Conservation (phyloP, 2,113 vertebrate species). For the Pluvialis apricaria region DNA sequence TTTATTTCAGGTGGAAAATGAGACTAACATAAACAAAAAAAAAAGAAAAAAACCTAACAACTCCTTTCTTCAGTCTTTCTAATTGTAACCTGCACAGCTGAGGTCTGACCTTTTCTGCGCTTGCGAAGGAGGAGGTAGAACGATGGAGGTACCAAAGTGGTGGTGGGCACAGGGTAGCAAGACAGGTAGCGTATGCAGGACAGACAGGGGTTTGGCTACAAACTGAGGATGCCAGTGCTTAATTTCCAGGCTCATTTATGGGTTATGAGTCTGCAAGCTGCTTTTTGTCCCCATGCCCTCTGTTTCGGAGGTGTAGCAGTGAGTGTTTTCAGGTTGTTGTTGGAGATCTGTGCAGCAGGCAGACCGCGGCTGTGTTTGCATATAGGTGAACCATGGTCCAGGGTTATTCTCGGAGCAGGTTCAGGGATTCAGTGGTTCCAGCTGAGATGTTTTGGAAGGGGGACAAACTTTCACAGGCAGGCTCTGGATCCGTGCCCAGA, state of each 20-base stretch:
- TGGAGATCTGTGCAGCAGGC: background rate
- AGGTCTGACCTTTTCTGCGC: background rate
- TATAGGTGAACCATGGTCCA: background rate
- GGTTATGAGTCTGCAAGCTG: background rate
- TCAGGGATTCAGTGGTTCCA: constrained; percentile 8
- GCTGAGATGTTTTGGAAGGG: constrained; percentile 33
- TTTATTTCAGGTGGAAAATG: background rate
- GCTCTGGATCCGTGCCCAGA: constrained; percentile 1
- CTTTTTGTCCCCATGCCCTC: background rate
- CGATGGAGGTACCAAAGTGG: background rate
- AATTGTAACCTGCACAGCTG: background rate
- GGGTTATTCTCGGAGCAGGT: background rate
- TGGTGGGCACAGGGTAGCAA: background rate
- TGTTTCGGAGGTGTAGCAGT: fast-evolving
- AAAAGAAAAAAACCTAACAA: fast-evolving
- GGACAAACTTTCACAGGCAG: constrained; percentile 25
- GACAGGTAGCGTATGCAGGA: background rate
- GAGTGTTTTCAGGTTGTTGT: background rate
- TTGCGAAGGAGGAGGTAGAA: background rate
- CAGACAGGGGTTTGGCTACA: background rate
- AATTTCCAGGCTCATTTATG: background rate
- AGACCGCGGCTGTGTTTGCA: fast-evolving
- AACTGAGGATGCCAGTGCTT: background rate
- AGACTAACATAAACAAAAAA: background rate
- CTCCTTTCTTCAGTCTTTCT: background rate